These are phyloP conservation scores for Alviniconcha marisindica DNA, from an alignment of 1,140 invertebrate genomes.

Conservation along the genomic window DNA sequence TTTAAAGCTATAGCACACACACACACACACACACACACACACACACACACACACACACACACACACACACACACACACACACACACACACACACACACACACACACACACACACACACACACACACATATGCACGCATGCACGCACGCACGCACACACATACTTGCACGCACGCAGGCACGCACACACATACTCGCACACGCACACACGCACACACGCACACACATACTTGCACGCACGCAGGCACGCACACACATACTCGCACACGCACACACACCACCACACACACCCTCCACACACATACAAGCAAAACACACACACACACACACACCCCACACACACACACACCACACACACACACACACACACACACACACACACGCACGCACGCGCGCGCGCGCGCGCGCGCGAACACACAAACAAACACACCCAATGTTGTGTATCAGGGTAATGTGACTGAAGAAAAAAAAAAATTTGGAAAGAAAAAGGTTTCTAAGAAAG, in stretches of 20 bases:
- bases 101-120: not conserved
- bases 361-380: not conserved
- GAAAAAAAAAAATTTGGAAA: no score
- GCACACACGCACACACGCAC: not conserved
- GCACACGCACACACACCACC: no score
- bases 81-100: not conserved
- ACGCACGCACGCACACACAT: not conserved
- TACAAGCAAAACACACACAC: no score
- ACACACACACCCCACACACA: no score
- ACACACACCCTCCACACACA: no score
- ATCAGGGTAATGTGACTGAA: no score
- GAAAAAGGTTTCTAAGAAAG: no score
- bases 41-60: conserved; percentile 24
- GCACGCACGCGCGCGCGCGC: not conserved
- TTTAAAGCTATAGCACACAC: not conserved
- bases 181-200: not conserved
- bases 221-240: not conserved
- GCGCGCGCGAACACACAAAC: not conserved
- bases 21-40: conserved; percentile 17
- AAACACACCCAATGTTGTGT: not conserved
- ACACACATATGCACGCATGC: not conserved
- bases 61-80: conserved; percentile 24
- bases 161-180: not conserved
- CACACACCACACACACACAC: no score
- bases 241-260: no score